Conservation (phyloP, 2,113 vertebrate genomes). For the Nothocercus julius region DNA sequence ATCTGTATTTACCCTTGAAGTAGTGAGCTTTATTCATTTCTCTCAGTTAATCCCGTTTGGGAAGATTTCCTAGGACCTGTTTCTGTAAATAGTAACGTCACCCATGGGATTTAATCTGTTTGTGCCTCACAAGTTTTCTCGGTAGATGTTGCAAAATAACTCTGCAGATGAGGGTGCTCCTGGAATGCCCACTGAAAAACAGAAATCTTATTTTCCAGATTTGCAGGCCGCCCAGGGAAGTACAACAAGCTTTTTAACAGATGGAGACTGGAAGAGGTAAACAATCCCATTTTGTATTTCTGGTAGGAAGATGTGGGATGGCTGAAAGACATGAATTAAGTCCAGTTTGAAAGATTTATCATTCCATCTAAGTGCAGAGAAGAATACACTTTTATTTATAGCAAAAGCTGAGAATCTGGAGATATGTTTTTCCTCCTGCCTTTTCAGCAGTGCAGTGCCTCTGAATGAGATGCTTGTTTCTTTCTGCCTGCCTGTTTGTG, state of each 20-base stretch:
- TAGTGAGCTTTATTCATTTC: background rate
- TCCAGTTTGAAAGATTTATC: background rate
- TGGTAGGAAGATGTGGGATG: background rate
- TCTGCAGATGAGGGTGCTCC: background rate
- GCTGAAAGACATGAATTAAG: background rate
- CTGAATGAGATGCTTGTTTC: background rate
- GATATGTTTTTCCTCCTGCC: background rate
- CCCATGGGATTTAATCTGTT: background rate
- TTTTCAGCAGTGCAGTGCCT: background rate
- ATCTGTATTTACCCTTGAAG: background rate
- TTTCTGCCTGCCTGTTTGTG: background rate
- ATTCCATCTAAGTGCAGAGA: background rate
- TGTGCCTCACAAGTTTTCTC: background rate
- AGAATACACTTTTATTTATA: background rate
- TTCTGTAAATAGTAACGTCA: background rate
- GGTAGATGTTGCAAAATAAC: background rate
- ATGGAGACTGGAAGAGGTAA: slow-evolving; percentile 98
- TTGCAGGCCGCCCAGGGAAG: slow-evolving; percentile 96
- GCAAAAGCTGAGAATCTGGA: background rate
- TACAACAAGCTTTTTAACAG: slow-evolving; percentile 98
- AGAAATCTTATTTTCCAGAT: slow-evolving; percentile 80
- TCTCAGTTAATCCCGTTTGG: background rate
- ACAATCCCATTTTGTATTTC: slow-evolving; percentile 27
- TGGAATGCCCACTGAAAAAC: slow-evolving; percentile 37
- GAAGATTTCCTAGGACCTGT: background rate